Percentiles rank a stretch among this genome's conserved stretches.
Evolutionary conservation across 2,888 invertebrate species (phyloP).

Genomic region (Empis livida): DNA sequence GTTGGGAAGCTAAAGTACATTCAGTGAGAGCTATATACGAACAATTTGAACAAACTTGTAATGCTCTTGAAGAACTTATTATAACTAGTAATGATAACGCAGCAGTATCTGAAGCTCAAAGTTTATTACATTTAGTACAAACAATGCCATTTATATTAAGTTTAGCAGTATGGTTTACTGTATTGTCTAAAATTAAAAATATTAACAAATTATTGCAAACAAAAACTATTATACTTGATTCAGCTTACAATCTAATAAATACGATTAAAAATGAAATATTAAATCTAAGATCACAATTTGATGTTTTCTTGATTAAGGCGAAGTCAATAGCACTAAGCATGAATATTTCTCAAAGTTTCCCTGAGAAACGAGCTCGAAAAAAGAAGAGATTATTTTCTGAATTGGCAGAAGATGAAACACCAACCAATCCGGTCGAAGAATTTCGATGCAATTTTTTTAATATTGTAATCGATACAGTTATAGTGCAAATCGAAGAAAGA

Average conservation of each 20-base stretch:
- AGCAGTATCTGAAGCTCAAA: not conserved
- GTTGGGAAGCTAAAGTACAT: not conserved
- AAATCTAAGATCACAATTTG: not conserved
- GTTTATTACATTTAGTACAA: not conserved
- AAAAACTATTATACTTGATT: not conserved
- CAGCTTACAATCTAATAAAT: not conserved
- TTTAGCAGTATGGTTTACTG: not conserved
- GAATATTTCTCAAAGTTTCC: not conserved
- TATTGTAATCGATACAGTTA: not conserved
- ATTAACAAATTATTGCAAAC: not conserved
- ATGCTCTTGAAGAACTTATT: not conserved
- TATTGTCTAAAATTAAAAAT: not conserved
- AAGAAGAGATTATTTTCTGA: not conserved
- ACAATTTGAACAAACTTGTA: not conserved
- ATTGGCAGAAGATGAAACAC: not conserved
- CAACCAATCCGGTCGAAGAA: not conserved
- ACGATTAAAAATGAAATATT: not conserved
- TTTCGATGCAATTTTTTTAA: not conserved
- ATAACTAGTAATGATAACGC: not conserved
- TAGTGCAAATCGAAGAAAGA: not conserved
- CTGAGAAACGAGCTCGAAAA: not conserved
- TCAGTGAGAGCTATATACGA: not conserved
- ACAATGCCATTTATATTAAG: not conserved
- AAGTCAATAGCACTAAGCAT: not conserved
- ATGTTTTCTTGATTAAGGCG: not conserved